Conservation (phyloP, 2,797 vertebrate genomes). For the Mareca strepera region DNA sequence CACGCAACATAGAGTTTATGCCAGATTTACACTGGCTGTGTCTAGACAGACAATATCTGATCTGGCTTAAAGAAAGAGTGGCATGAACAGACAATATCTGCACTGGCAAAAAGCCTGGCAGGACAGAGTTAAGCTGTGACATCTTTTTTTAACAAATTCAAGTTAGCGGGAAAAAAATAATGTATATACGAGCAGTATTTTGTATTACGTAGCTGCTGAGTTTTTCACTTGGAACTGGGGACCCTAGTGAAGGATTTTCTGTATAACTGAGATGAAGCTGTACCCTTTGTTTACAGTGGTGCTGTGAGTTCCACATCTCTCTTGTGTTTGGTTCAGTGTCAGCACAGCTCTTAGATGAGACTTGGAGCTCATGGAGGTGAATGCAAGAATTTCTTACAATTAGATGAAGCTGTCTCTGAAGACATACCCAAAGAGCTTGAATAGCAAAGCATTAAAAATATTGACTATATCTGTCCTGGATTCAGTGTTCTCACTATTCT, state of each 20-base stretch:
- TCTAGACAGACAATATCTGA: conserved; percentile 72
- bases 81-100: conserved; percentile 63
- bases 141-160: not conserved
- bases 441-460: not conserved
- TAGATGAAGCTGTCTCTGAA: not conserved
- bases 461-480: not conserved
- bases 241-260: not conserved
- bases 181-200: not conserved
- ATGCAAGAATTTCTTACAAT: not conserved
- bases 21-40: conserved; percentile 51
- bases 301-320: not conserved
- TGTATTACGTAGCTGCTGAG: not conserved
- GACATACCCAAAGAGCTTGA: not conserved
- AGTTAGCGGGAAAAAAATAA: not conserved
- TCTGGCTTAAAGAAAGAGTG: conserved; percentile 61
- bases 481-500: not conserved
- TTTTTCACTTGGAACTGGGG: not conserved
- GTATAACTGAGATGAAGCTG: not conserved
- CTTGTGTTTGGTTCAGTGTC: not conserved
- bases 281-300: not conserved
- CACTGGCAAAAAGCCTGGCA: conserved; percentile 36
- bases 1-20: not conserved
- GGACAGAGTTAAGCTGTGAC: conserved; percentile 33
- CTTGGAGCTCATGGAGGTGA: not conserved
- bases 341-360: not conserved